Conservation (phyloP, 1,140 invertebrate species). For the Aphelenchoides fujianensis region DNA sequence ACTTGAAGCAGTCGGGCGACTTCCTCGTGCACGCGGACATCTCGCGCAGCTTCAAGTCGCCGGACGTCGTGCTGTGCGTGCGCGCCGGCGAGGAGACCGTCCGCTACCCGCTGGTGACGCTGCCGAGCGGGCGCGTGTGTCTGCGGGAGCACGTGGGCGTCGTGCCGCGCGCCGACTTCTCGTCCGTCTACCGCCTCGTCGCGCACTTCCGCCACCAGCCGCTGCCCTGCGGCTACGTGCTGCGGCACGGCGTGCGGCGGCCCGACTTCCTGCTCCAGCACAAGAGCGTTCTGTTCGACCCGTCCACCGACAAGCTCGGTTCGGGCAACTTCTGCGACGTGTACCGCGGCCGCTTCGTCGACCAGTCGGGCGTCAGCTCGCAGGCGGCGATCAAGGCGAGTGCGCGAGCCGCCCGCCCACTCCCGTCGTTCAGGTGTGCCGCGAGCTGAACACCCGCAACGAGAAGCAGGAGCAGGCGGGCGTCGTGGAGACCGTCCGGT, state of each 20-base stretch:
- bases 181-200: neutral
- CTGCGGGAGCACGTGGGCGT: conserved; percentile 11
- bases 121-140: too few relatives aligned
- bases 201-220: neutral
- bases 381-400: conserved; percentile 24
- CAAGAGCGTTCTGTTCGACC: conserved; percentile 20
- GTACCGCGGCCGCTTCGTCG: conserved; percentile 20
- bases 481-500: conserved; percentile 16
- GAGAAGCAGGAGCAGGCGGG: neutral
- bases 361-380: neutral
- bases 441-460: neutral
- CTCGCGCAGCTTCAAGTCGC: neutral
- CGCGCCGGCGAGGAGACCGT: neutral
- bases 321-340: conserved; percentile 36
- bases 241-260: conserved; percentile 14
- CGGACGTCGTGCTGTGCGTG: conserved; percentile 25
- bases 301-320: conserved; percentile 24
- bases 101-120: too few relatives aligned
- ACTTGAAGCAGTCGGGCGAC: conserved; percentile 28
- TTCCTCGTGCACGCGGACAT: conserved; percentile 34
- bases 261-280: conserved; percentile 24
- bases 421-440: too few relatives aligned
- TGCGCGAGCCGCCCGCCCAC: too few relatives aligned
- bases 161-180: neutral
- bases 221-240: neutral